Evolutionary conservation across 2,797 vertebrate genomes (phyloP).

Genomic region (Xenopus petersii): DNA sequence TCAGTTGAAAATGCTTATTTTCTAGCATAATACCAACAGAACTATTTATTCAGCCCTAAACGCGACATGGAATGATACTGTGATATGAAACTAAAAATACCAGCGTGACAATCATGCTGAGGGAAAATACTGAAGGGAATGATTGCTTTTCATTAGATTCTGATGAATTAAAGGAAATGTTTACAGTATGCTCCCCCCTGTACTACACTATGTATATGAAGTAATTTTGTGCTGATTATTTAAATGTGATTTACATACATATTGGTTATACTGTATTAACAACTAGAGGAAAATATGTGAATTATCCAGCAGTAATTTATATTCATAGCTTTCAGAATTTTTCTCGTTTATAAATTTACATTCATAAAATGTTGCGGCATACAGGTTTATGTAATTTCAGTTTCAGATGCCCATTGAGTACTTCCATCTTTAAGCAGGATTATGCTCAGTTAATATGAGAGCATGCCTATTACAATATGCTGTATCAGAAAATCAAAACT

Average conservation of each 20-base stretch:
- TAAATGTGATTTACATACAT: slow-evolving; percentile 4
- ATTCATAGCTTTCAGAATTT: slow-evolving; percentile 11
- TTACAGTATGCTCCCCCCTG: neutral
- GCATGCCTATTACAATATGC: slow-evolving; percentile 73
- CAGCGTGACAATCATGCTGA: no score
- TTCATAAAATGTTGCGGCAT: neutral
- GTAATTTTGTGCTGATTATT: neutral
- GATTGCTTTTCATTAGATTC: no score
- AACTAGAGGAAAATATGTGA: neutral
- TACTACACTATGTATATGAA: neutral
- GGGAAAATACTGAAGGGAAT: no score
- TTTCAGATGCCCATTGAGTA: slow-evolving; percentile 68
- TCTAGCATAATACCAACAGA: no score
- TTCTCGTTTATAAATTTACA: slow-evolving; percentile 3
- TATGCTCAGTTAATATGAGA: slow-evolving; percentile 73
- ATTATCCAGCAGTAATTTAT: neutral
- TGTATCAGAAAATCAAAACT: slow-evolving; percentile 73
- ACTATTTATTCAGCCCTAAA: no score
- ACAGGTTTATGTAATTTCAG: slow-evolving; percentile 53
- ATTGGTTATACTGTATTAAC: slow-evolving; percentile 3
- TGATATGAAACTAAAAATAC: no score
- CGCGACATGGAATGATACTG: no score
- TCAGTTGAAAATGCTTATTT: no score
- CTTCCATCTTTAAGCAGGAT: slow-evolving; percentile 78
- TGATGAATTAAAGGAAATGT: slow-evolving; percentile 1